phyloP scores from a whole-genome alignment of 2,797 vertebrate species.

The Aplochiton taeniatus region DNA sequence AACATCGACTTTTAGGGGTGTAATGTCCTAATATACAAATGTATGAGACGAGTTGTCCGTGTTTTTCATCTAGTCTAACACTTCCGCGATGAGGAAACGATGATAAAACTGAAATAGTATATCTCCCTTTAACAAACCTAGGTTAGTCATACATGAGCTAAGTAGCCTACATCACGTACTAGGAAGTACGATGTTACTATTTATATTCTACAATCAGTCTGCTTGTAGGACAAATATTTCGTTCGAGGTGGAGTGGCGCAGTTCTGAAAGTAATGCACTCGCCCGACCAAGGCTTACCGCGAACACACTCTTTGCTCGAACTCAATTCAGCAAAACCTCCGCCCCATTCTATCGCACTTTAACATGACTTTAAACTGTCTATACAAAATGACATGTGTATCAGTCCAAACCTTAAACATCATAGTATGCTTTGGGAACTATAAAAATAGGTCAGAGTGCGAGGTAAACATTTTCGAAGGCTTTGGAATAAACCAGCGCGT shows the following conservation, averaged over 20 bases:
- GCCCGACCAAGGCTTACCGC: conserved; percentile 56
- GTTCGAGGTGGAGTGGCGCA: conserved; percentile 73
- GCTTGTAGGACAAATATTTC: conserved; percentile 32
- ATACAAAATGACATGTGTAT: conserved; percentile 52
- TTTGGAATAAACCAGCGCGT: conserved; percentile 58
- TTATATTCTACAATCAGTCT: too few species aligned
- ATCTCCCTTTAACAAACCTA: conserved; percentile 45
- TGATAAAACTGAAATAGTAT: conserved; percentile 13
- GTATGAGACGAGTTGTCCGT: conserved; percentile 40
- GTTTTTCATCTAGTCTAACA: conserved; percentile 45
- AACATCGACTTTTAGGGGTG: neutral
- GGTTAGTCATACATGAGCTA: conserved; percentile 11
- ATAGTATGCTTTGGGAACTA: conserved; percentile 26
- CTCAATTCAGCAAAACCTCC: conserved; percentile 44
- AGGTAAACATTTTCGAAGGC: conserved; percentile 63
- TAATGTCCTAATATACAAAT: too few species aligned
- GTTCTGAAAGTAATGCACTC: conserved; percentile 62
- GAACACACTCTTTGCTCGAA: conserved; percentile 68
- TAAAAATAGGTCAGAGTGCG: conserved; percentile 58
- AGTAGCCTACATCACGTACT: too few species aligned
- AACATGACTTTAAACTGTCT: conserved; percentile 54
- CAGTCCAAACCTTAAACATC: neutral
- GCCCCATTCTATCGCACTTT: conserved; percentile 54
- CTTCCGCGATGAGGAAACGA: conserved; percentile 74
- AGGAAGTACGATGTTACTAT: too few species aligned